phyloP scores from a whole-genome alignment of 2,113 vertebrate species.

The Steatornis caripensis region DNA sequence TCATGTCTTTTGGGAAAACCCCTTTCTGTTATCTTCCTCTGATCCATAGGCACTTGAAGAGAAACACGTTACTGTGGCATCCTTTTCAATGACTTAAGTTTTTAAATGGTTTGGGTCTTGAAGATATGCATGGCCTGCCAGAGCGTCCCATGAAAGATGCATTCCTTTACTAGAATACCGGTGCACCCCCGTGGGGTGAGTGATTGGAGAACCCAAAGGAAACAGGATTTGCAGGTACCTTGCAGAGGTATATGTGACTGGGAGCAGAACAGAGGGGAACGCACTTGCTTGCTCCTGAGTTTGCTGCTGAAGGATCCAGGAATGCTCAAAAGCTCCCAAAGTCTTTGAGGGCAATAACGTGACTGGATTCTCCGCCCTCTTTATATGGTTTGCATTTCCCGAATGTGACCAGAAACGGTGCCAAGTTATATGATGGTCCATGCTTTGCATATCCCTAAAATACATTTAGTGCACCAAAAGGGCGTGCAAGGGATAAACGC shows the following conservation, averaged over 20 bases:
- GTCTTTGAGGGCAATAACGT: accelerated
- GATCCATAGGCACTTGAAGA: not conserved
- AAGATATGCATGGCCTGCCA: not conserved
- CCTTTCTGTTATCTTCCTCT: not conserved
- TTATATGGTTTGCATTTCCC: not conserved
- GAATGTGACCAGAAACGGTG: not conserved
- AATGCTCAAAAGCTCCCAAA: not conserved
- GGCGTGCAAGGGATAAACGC: not conserved
- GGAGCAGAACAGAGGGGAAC: not conserved
- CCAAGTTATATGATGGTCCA: too few relatives aligned
- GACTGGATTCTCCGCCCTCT: not conserved
- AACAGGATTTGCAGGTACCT: not conserved
- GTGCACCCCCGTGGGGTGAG: not conserved
- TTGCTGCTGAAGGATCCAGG: not conserved
- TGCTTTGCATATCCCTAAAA: not conserved
- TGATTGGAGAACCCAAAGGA: not conserved
- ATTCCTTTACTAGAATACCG: not conserved
- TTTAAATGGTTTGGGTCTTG: not conserved
- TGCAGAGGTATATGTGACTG: not conserved
- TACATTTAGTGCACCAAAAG: not conserved
- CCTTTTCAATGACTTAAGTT: not conserved
- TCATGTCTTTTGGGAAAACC: not conserved
- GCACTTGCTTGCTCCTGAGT: not conserved
- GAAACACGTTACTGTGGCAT: not conserved
- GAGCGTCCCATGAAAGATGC: accelerated